These are phyloP conservation scores for Bufo bufo DNA, from an alignment of 2,113 vertebrate genomes.

Conservation along the genomic window DNA sequence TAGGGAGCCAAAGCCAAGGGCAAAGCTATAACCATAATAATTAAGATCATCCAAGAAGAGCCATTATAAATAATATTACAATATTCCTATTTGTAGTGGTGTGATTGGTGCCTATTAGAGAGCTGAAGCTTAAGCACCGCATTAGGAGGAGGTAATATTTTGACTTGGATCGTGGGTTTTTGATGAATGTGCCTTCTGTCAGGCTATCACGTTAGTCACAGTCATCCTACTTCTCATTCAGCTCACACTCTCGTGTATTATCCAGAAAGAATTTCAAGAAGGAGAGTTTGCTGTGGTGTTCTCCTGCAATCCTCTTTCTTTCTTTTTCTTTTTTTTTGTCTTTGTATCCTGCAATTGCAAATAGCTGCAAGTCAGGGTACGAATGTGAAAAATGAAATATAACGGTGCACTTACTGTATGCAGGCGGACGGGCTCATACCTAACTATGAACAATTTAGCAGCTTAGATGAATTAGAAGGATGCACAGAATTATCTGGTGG, in stretches of 20 bases:
- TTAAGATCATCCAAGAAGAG: not conserved
- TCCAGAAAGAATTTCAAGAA: constrained; percentile 58
- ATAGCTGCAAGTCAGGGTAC: not conserved
- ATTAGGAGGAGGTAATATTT: constrained; percentile 44
- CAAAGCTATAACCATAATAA: not conserved
- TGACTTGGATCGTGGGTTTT: constrained; percentile 51
- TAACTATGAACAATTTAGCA: not conserved
- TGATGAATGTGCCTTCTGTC: constrained; percentile 57
- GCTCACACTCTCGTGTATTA: constrained; percentile 49
- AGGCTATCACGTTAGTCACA: constrained; percentile 50
- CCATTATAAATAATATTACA: constrained; percentile 17
- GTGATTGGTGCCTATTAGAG: not conserved
- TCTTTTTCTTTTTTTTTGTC: constrained; percentile 35
- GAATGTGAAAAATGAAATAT: not conserved
- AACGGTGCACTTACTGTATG: not conserved
- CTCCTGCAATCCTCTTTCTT: constrained; percentile 23
- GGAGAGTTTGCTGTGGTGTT: constrained; percentile 35
- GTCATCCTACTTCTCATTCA: constrained; percentile 50
- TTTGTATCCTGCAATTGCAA: constrained; percentile 17
- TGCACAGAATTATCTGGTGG: not conserved
- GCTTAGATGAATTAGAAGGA: not conserved
- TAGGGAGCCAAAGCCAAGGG: not conserved
- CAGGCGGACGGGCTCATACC: not conserved
- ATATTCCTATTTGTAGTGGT: constrained; percentile 11
- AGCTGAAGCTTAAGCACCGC: not conserved